Percentiles rank a stretch among this genome's conserved stretches.
Evolutionary conservation across 2,113 vertebrate genomes (phyloP).

Genomic region (Emydura subglobosa): DNA sequence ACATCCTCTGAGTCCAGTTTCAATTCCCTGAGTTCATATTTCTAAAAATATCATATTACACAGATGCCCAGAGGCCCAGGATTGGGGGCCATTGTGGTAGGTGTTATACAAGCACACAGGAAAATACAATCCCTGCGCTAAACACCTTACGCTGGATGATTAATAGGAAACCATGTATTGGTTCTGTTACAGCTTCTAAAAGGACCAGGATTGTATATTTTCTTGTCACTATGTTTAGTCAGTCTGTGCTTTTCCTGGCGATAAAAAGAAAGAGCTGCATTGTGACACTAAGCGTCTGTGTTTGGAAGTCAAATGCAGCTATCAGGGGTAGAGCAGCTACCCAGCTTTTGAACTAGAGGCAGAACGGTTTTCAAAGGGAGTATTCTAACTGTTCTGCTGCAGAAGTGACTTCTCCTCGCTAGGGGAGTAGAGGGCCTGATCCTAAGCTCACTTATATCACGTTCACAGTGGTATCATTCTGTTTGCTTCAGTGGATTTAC

Average conservation of each 20-base stretch:
- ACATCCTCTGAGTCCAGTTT: not conserved
- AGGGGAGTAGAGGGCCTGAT: not conserved
- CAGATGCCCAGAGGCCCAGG: not conserved
- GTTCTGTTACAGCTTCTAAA: not conserved
- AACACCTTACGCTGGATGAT: not conserved
- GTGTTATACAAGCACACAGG: no score
- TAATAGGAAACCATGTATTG: not conserved
- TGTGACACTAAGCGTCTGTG: not conserved
- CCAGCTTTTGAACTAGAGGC: not conserved
- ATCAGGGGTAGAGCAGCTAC: not conserved
- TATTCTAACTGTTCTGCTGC: not conserved
- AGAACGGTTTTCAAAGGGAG: not conserved
- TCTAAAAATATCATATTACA: not conserved
- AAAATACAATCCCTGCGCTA: not conserved
- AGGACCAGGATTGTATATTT: not conserved
- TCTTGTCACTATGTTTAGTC: not conserved
- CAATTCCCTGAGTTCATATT: not conserved
- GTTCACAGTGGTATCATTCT: not conserved
- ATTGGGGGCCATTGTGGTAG: not conserved
- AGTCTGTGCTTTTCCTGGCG: not conserved
- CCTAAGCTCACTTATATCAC: not conserved
- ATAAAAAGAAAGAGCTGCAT: not conserved
- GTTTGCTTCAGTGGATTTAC: not conserved
- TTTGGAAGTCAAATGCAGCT: not conserved
- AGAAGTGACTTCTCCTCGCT: not conserved